Percentiles rank a stretch among this genome's conserved stretches.
phyloP scores from a whole-genome alignment of 2,888 invertebrate species.

The Drosophila buzzatii region DNA sequence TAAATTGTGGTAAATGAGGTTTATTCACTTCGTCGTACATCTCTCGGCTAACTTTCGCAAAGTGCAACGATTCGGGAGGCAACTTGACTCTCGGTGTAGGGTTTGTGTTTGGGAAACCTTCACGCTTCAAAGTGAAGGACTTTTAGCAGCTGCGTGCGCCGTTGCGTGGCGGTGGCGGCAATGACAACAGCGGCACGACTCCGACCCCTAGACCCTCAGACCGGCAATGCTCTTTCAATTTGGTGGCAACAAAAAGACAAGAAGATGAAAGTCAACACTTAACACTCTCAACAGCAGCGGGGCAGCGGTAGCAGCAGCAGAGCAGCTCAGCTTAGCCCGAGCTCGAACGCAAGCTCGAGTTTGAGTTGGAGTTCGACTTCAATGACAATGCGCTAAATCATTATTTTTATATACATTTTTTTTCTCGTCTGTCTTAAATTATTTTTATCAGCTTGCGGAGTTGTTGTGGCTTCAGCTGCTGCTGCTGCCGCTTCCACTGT shows the following conservation, averaged over 20 bases:
- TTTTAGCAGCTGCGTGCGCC: constrained; percentile 60
- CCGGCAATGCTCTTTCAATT: constrained; percentile 32
- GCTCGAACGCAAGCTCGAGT: constrained; percentile 9
- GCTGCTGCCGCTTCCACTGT: constrained; percentile 52
- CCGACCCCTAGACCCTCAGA: constrained; percentile 22
- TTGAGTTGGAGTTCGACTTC: constrained; percentile 45
- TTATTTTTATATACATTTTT: constrained; percentile 44
- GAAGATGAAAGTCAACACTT: constrained; percentile 82
- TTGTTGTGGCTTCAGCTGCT: constrained; percentile 38
- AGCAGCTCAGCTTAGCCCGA: constrained; percentile 13
- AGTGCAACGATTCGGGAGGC: constrained; percentile 39
- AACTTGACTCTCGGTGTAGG: constrained; percentile 46
- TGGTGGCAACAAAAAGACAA: constrained; percentile 66
- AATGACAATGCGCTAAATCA: constrained; percentile 79
- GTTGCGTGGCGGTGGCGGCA: constrained; percentile 60
- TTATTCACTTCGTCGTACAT: constrained; percentile 58
- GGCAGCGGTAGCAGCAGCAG: constrained; percentile 15
- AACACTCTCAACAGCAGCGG: constrained; percentile 60
- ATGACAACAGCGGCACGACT: constrained; percentile 57
- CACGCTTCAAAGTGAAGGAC: constrained; percentile 80
- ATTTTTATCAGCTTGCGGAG: constrained; percentile 67
- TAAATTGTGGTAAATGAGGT: constrained; percentile 74
- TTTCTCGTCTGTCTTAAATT: constrained; percentile 46
- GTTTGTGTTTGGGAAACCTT: constrained; percentile 70
- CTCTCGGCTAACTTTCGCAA: constrained; percentile 54